phyloP scores from a whole-genome alignment of 2,113 vertebrate genomes.

The Erpornis zantholeuca region DNA sequence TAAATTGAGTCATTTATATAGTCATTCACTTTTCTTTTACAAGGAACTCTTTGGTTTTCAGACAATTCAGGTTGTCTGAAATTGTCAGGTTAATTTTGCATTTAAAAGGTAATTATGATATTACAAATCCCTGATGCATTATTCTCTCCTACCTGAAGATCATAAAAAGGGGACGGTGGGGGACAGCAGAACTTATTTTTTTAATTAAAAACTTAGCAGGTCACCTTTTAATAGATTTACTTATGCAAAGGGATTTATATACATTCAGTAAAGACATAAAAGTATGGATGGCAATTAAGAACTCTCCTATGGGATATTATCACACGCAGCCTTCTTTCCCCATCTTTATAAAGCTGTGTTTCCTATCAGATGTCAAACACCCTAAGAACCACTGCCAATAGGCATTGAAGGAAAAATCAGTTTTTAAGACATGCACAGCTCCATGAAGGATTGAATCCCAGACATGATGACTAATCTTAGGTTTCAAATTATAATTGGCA shows the following conservation, averaged over 20 bases:
- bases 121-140: background rate
- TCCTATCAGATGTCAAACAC: background rate
- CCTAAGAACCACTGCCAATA: background rate
- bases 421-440: background rate
- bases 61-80: background rate
- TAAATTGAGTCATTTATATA: background rate
- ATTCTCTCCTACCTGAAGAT: background rate
- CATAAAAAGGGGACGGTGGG: background rate
- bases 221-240: conserved; percentile 35
- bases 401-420: background rate
- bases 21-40: background rate
- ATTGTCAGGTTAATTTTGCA: background rate
- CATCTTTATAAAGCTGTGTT: background rate
- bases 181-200: background rate
- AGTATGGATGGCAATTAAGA: conserved; percentile 25
- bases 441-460: background rate
- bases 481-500: background rate
- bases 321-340: background rate
- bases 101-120: conserved; percentile 36
- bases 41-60: background rate
- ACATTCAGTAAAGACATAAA: conserved; percentile 3
- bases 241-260: background rate
- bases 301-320: background rate
- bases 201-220: conserved; percentile 12
- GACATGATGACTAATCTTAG: background rate